These are phyloP conservation scores for Phocides pigmalion DNA, from an alignment of 1,140 invertebrate species.

Conservation along the genomic window DNA sequence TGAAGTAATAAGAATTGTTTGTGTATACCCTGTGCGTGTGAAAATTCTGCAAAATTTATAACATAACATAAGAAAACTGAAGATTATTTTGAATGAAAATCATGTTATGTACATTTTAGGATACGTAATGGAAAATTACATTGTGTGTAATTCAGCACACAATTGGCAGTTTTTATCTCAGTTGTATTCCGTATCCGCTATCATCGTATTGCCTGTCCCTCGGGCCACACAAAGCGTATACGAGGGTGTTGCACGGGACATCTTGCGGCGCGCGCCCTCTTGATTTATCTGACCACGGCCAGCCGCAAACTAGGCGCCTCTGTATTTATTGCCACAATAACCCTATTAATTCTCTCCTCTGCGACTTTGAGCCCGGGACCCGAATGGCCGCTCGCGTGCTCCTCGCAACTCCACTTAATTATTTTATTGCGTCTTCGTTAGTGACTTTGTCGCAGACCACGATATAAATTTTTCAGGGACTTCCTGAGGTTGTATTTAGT, in stretches of 20 bases:
- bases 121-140: too few relatives aligned
- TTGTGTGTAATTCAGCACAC: too few relatives aligned
- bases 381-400: slow-evolving; percentile 26
- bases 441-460: slow-evolving; percentile 33
- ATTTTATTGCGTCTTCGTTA: slow-evolving; percentile 51
- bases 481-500: not conserved
- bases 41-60: too few relatives aligned
- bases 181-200: not conserved
- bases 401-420: slow-evolving; percentile 48
- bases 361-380: slow-evolving; percentile 62
- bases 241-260: slow-evolving; percentile 60
- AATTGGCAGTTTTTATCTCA: too few relatives aligned
- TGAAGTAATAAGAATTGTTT: too few relatives aligned
- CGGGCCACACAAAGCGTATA: slow-evolving; percentile 26
- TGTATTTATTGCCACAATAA: slow-evolving; percentile 81
- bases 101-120: too few relatives aligned
- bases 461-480: slow-evolving; percentile 35
- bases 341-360: slow-evolving; percentile 75
- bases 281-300: slow-evolving; percentile 75
- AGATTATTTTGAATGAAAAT: too few relatives aligned
- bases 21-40: too few relatives aligned
- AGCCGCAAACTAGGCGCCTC: slow-evolving; percentile 71
- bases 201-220: not conserved
- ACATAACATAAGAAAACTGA: too few relatives aligned
- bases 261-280: slow-evolving; percentile 65